phyloP scores from a whole-genome alignment of 2,797 vertebrate species.

The Lutjanus argentimaculatus region DNA sequence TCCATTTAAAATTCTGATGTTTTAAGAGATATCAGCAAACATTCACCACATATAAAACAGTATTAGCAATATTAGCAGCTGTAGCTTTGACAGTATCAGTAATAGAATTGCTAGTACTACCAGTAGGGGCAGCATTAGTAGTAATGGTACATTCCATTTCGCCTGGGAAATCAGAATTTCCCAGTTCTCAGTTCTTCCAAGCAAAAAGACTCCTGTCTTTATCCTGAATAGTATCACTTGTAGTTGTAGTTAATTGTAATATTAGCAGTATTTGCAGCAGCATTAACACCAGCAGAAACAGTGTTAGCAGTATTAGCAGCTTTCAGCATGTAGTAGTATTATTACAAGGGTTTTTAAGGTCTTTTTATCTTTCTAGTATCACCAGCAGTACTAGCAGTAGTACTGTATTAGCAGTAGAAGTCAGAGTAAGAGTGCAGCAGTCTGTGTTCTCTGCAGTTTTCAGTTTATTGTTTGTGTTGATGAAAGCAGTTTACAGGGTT shows the following conservation, averaged over 20 bases:
- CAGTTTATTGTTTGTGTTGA: background rate
- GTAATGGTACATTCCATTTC: too few relatives aligned
- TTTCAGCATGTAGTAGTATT: too few relatives aligned
- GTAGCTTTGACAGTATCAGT: background rate
- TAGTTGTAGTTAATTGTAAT: too few relatives aligned
- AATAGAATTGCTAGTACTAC: background rate
- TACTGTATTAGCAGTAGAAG: too few relatives aligned
- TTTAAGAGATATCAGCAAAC: conserved; percentile 1
- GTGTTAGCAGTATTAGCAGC: background rate
- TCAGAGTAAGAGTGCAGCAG: background rate
- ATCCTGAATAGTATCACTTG: too few relatives aligned
- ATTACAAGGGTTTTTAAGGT: background rate
- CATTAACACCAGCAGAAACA: too few relatives aligned
- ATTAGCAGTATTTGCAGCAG: too few relatives aligned
- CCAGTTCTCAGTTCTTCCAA: too few relatives aligned
- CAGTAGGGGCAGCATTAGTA: too few relatives aligned
- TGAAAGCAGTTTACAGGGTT: conserved; percentile 15
- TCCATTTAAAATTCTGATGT: background rate
- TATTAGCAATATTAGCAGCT: background rate
- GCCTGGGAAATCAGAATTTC: too few relatives aligned
- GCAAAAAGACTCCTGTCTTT: too few relatives aligned
- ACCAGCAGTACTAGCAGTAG: background rate
- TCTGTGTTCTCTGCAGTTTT: background rate
- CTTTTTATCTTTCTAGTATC: background rate
- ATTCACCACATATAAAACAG: background rate